Conservation (phyloP, 2,888 invertebrate species). For the Plebejus melissa region DNA sequence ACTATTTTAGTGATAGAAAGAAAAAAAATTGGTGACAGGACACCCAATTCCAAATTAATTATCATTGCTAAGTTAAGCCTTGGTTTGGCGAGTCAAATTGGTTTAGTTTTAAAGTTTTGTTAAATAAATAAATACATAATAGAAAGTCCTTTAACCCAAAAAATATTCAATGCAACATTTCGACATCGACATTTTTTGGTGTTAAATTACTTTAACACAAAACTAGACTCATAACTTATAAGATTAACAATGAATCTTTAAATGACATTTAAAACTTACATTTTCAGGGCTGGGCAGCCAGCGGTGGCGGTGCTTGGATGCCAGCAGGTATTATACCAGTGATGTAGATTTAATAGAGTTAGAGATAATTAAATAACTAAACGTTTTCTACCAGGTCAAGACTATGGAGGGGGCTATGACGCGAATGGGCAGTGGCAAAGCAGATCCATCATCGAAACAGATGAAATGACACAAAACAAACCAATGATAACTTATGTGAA, state of each 20-base stretch:
- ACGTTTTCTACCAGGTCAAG: slow-evolving; percentile 57
- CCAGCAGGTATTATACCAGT: slow-evolving; percentile 70
- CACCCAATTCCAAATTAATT: neutral
- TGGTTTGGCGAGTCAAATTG: too few species aligned
- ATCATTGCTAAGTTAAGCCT: neutral
- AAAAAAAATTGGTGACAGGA: neutral
- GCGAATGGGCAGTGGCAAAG: slow-evolving; percentile 74
- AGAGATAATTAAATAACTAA: slow-evolving; percentile 40
- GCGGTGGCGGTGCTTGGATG: slow-evolving; percentile 71
- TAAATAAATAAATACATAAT: too few species aligned
- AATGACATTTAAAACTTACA: neutral
- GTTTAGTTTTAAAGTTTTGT: too few species aligned
- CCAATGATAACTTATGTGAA: slow-evolving; percentile 50
- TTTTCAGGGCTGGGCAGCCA: slow-evolving; percentile 68
- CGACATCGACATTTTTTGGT: too few species aligned
- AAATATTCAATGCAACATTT: too few species aligned
- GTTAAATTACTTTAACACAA: neutral
- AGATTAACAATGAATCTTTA: neutral
- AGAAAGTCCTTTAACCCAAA: neutral
- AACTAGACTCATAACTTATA: neutral
- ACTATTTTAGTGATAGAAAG: neutral
- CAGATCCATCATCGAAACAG: slow-evolving; percentile 54
- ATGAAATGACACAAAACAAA: slow-evolving; percentile 38
- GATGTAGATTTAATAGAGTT: slow-evolving; percentile 38
- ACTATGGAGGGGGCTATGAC: slow-evolving; percentile 61